Base-by-base conservation (phyloP, 2,888 invertebrate genomes). In the Halocaridina rubra region DNA sequence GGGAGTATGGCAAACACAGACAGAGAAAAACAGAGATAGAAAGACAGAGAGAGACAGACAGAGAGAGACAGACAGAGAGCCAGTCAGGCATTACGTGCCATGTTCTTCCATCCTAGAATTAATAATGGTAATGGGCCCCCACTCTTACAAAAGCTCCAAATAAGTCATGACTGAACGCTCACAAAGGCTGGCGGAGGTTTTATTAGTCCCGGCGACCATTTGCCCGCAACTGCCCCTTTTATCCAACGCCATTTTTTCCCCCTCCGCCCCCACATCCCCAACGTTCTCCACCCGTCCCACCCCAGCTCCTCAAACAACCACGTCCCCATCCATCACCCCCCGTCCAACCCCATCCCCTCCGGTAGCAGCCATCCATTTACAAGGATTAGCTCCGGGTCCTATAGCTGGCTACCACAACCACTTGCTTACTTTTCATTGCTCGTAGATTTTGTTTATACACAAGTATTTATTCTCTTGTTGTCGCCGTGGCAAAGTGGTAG, bases 121-220 rank as follows among this genome's bases (percentile, higher is more conserved):
- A 67, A 29, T 67, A 67, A 67, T 67, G 67, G 29, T 67, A 67
- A 67, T 67, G 67, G 16, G 67, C 67, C 16, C 67, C 27, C 67
- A 67, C 67, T 22, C 67, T 67, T 27, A 67, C 67, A 67, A 67
- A 67, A 29, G 67, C 67, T 29, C 27, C 27, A 67, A 67, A 67
- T 67, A 67, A 67, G 67, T 67, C 67, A 29, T 67, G 67, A 27
- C 67, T 22, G 67, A 8, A 8, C 67, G 67, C 64, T 29, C 67
- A 67, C 67, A 67, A 67, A 67, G 67, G 67, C 67, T 27, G 67
- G 67, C 67, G 16, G 67, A n/a, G 67, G 67, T 67, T 67, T 67
- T 67, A 67, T 67, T 67, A 67, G 67, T 27, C 24, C 67, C 27
- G 24, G 67, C 67, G 24, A 22, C 67, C 67, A 67, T 67, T 67